Conservation (phyloP, 2,113 vertebrate genomes). For the Mixornis gularis region DNA sequence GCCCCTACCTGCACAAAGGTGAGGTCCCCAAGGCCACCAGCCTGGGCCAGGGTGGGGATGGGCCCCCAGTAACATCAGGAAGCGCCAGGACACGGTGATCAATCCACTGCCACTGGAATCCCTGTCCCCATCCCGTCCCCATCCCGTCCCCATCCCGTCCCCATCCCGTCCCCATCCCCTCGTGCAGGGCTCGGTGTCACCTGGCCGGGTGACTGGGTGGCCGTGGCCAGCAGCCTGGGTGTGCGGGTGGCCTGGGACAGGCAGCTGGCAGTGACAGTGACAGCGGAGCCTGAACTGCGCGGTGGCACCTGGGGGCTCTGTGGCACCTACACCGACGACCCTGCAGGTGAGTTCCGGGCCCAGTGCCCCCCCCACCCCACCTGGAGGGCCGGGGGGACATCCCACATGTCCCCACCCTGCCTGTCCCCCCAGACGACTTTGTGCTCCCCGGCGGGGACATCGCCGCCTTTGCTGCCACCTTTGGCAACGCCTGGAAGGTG, state of each 20-base stretch:
- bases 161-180: not conserved
- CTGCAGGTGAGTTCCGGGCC: constrained; percentile 57
- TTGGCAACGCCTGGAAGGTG: constrained; percentile 14
- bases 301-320: constrained; percentile 82
- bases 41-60: rapidly evolving
- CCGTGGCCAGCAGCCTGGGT: constrained; percentile 82
- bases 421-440: not conserved
- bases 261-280: constrained; percentile 73
- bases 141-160: not conserved
- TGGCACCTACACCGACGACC: constrained; percentile 80
- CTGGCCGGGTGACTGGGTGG: constrained; percentile 89
- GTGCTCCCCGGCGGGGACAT: not conserved
- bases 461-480: not conserved
- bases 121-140: not conserved
- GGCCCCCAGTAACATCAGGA: rapidly evolving
- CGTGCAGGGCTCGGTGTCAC: constrained; percentile 79
- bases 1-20: constrained; percentile 79
- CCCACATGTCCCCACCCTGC: rapidly evolving
- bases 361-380: rapidly evolving
- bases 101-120: not conserved
- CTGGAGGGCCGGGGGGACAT: not conserved
- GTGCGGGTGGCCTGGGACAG: constrained; percentile 78
- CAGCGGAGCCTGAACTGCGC: constrained; percentile 70
- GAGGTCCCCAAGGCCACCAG: not conserved
- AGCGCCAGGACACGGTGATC: not conserved